Evolutionary conservation across 2,113 vertebrate genomes (phyloP), one percentile per base, ranked within the genome.

Genomic region (Nesoenas mayeri): DNA sequence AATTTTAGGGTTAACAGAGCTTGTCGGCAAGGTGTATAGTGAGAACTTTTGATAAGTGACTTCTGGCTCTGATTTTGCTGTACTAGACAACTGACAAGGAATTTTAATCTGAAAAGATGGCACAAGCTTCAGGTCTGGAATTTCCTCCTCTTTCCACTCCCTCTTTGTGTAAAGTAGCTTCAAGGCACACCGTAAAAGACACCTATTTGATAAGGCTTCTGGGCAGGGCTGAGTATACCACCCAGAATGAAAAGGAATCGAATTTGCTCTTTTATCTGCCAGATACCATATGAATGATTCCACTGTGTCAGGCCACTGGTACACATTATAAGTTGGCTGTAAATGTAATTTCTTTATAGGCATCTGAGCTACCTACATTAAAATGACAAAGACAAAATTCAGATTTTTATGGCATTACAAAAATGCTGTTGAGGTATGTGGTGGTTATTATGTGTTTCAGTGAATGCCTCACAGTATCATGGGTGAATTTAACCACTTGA

Each of bases 51-150:
- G 60, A 62, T 88, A 88, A 94, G 73, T 62, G 47, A 51, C 61
- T 92, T 53, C 56, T 92, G 79, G 64, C 79, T 83, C 50, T 44
- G 74, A 89, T 95, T 89, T 72, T 93, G 10, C 58, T 90, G 42
- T 32, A 19, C 3, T 3, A 85, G 56, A 74, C 57, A 73, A 91
- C 34, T 62, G 64, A 71, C 71, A 56, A 62, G 75, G 69, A 84
- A 90, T 80, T 95, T 51, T 91, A 91, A 78, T 93, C 64, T 90
- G 64, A 85, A 91, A 91, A 96, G 71, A 53, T 93, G 75, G 48
- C 93, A 93, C 77, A 61, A 44, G 72, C 79, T 83, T 93, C 34
- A 78, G 51, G 34, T 60, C 88, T 93, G 82, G 82, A 92, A 95
- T 88, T 95, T 93, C 89, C 51, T 91, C 62, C 62, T 79, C 58